Evolutionary conservation across 2,888 invertebrate genomes (phyloP).

Genomic region (Catonia carolina): DNA sequence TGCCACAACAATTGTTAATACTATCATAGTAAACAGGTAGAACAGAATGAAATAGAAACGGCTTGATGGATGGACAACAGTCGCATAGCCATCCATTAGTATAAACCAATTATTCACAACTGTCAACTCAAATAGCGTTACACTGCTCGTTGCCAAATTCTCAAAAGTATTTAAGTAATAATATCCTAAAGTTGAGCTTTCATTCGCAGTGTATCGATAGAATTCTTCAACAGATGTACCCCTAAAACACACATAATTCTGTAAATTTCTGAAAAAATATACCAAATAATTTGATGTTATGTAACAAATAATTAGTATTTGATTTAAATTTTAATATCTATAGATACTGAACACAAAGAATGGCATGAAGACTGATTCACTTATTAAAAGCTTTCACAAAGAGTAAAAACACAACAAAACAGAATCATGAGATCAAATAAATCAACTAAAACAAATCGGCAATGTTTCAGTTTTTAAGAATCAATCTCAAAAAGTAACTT

Average conservation of each 20-base stretch:
- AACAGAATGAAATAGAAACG: conserved; percentile 83
- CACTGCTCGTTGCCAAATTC: conserved; percentile 67
- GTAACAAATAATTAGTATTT: too few relatives aligned
- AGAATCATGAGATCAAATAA: too few relatives aligned
- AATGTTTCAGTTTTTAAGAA: too few relatives aligned
- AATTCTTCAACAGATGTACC: conserved; percentile 80
- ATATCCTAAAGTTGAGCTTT: conserved; percentile 65
- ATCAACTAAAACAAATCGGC: too few relatives aligned
- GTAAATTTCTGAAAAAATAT: too few relatives aligned
- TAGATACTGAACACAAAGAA: too few relatives aligned
- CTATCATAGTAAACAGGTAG: conserved; percentile 83
- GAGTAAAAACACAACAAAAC: too few relatives aligned
- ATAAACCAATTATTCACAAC: conserved; percentile 93
- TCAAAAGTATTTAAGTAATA: conserved; percentile 83
- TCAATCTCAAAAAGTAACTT: too few relatives aligned
- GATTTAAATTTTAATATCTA: too few relatives aligned
- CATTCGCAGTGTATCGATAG: conserved; percentile 62
- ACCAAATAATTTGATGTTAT: too few relatives aligned
- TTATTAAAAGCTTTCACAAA: too few relatives aligned
- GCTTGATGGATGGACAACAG: conserved; percentile 62
- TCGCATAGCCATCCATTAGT: conserved; percentile 78
- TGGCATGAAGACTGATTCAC: too few relatives aligned
- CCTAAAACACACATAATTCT: conserved; percentile 46
- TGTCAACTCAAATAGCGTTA: conserved; percentile 81
- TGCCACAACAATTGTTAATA: conserved; percentile 84